Base-by-base conservation (phyloP, 2,888 invertebrate species). In the Pantelozetes paolii region DNA sequence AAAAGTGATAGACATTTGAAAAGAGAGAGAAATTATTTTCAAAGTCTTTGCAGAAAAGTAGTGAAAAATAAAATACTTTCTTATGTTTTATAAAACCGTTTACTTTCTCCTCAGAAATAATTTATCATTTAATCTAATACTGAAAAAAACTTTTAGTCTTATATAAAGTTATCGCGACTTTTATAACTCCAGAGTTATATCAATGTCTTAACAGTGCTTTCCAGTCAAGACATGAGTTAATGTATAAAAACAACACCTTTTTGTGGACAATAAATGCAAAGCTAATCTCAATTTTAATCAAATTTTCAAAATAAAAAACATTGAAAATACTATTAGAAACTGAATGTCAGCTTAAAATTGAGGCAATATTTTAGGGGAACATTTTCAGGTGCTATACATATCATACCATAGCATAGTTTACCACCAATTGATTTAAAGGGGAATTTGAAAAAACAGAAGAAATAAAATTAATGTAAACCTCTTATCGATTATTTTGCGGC, bases 221-320 rank as follows among this genome's bases (percentile, higher is more conserved):
- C 9, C 36, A 9, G 6, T 36, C 36, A 36, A 8, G 36, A 36
- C 36, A 36, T 36, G 36, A 36, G 36, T 36, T 48, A 48, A 48
- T 48, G 48, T 48, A 48, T 48, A 9, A n/a, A 48, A 48, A 48
- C 20, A 20, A 48, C 48, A 48, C 48, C 48, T 48, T 48, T 48
- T 48, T 15, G 5, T 15, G 15, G 3, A 36, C 36, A 36, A 36
- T 36, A 36, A 20, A 48, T 9, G 15, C 15, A 9, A 5, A 20
- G 18, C 15, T 48, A 48, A 48, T 48, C 20, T 15, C 48, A 15
- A 15, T 15, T 48, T 48, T 15, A 42, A 42, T 42, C 15, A 42
- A 42, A 42, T 8, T 42, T 42, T 42, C 15, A n/a, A 9, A 48
- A 48, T n/a, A 5, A 36, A 36, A 36, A 36, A 36, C 15, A 48